These are phyloP conservation scores for Coenobita brevimanus DNA, from an alignment of 1,140 invertebrate species.

Conservation along the genomic window DNA sequence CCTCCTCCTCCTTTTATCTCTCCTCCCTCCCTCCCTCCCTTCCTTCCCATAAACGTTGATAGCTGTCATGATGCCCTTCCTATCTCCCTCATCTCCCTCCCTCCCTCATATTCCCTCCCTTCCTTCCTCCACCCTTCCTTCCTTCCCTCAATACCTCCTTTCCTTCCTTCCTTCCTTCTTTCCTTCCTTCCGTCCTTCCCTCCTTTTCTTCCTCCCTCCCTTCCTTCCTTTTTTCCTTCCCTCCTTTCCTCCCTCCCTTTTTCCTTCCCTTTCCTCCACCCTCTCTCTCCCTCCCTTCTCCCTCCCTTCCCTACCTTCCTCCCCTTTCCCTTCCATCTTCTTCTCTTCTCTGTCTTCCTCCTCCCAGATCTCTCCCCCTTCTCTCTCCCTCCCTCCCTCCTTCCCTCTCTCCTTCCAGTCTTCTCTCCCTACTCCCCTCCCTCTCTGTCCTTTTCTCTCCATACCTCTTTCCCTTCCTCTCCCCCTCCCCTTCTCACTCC, in stretches of 20 bases:
- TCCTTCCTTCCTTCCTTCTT: slow-evolving; percentile 15
- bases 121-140: slow-evolving; percentile 35
- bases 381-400: not conserved
- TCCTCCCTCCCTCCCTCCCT: too few species aligned
- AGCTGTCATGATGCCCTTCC: not conserved
- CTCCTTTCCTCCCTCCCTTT: not conserved
- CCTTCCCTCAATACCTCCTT: slow-evolving; percentile 33
- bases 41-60: not conserved
- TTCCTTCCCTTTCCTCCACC: not conserved
- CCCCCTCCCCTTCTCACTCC: not conserved
- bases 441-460: not conserved
- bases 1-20: too few species aligned
- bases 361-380: not conserved
- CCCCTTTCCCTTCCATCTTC: not conserved
- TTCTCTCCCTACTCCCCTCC: not conserved
- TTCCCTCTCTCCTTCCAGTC: not conserved
- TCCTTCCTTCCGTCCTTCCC: slow-evolving; percentile 2
- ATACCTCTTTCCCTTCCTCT: not conserved
- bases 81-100: not conserved
- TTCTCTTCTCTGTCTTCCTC: not conserved
- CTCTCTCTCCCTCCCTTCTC: not conserved
- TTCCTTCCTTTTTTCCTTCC: not conserved
- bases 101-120: not conserved
- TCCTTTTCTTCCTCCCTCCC: not conserved
- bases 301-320: not conserved